Base-by-base conservation (phyloP, 92 coral and sea anemone genomes). In the Palythoa grandiflora region DNA sequence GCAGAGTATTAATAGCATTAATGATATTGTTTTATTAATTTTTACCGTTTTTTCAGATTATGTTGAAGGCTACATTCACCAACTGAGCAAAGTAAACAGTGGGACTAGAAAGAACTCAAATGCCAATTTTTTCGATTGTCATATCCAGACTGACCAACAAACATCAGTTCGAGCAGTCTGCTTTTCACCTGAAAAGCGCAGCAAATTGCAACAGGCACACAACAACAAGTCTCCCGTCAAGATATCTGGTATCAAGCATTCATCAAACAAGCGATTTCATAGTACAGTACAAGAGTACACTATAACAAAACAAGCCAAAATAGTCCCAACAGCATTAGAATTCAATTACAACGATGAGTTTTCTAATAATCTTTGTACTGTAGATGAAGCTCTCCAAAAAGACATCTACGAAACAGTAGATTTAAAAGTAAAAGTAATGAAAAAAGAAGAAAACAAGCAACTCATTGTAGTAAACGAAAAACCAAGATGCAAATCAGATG, bases 351-450 rank as follows among this genome's bases (percentile, higher is more conserved):
- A 85, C 21, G 83, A 85, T 71, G 80, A 40, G 68, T 85, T 85
- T 68, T 71, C 88, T 55, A 85, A 54, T 85, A 85, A 85, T 65
- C 88, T 72, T 76, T 85, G 88, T 51, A 85, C 88, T 57, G 88
- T 60, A 60, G 68, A 60, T 60, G 68, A 71, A 75, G 75, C 89
- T 40, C 78, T 86, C 66, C 79, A 39, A 75, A 86, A 86, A 73
- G 73, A 86, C 54, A 35, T 86, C 59, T 74, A 75, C n/a, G 89
- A 86, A 50, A 75, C 38, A 36, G 89, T 86, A 35, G 75, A 86
- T 61, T 60, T 60, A 60, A 60, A 60, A 60, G 68, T 60, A 60
- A 60, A 61, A 37, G 89, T 68, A 59, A 86, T 61, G 79, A 86
- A 75, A 78, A 85, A 63, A 79, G 71, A 85, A 85, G n/a, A 40